These are phyloP conservation scores for Acronicta alni DNA, from an alignment of 2,888 invertebrate genomes.

Conservation along the genomic window DNA sequence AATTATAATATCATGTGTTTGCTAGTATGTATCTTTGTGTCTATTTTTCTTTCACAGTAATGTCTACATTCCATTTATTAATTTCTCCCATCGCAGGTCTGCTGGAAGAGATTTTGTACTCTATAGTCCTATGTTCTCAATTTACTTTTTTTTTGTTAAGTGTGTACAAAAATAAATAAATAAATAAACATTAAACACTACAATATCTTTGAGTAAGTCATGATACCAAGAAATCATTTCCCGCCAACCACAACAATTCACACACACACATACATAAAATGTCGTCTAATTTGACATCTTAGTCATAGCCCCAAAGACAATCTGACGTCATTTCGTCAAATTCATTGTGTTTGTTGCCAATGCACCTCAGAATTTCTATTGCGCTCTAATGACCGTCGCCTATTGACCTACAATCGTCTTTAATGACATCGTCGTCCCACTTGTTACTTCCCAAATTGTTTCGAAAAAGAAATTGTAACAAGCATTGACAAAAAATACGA, in stretches of 20 bases:
- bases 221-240: too few relatives aligned
- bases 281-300: neutral
- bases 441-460: constrained; percentile 33
- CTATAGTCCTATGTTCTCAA: too few relatives aligned
- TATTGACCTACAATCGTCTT: constrained; percentile 46
- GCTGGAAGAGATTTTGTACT: too few relatives aligned
- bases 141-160: too few relatives aligned
- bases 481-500: constrained; percentile 4
- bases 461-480: constrained; percentile 34
- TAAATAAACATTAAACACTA: too few relatives aligned
- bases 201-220: too few relatives aligned
- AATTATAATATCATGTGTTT: too few relatives aligned
- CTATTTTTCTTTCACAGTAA: too few relatives aligned
- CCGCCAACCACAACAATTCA: constrained; percentile 14
- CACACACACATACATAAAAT: neutral
- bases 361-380: constrained; percentile 43
- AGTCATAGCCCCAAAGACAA: constrained; percentile 10
- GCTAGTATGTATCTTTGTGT: too few relatives aligned
- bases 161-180: too few relatives aligned
- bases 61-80: too few relatives aligned
- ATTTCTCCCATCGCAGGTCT: too few relatives aligned
- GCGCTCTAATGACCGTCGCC: constrained; percentile 35
- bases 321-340: constrained; percentile 21
- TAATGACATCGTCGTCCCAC: constrained; percentile 45
- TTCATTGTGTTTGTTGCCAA: constrained; percentile 38